Base-by-base conservation (phyloP, 1,140 invertebrate genomes). In the Leptinotarsa defecta region DNA sequence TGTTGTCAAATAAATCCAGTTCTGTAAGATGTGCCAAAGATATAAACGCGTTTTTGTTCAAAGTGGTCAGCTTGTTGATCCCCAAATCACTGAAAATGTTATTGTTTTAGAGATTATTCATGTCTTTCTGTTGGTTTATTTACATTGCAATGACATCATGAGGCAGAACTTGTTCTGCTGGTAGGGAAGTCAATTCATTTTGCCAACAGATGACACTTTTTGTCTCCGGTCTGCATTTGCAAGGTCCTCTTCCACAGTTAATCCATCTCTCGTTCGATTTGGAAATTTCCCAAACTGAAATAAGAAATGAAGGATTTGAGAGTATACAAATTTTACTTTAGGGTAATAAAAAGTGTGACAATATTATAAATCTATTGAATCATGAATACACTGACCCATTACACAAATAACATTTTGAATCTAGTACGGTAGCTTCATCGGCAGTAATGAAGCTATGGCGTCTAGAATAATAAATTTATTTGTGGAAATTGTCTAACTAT, bases 1-100 rank as follows among this genome's bases (percentile, higher is more conserved):
- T 85, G 83, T 96, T 96, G 81, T 93, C 91, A 73, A 93, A 94
- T 75, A 95, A 85, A 83, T 95, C 94, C 84, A 95, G 85, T 83
- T 94, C 91, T 4, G 87, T 88, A 6, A 95, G 85, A 34, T 91
- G 88, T 0, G 88, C 88, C 83, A 95, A 86, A 4, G 90, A 90
- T 70, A 89, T 88, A 81, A 95, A 94, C 0, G 92, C 90, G 74
- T 92, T 90, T 83, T 92, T 92, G 83, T 94, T 92, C 19, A 95
- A 85, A 0, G 92, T 92, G 13, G 89, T 89, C 20, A 95, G 83
- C 49, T 88, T 87, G 81, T 95, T 95, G 6, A 91, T 90, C 0
- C 92, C 93, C 17, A 95, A 85, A 82, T 95, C 93, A 74, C 93
- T 94, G 83, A 76, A 86, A 89, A 61, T 74, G 17, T 5, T 57